Base-by-base conservation (phyloP, 2,113 vertebrate species). In the Hypocryptadius cinnamomeus region DNA sequence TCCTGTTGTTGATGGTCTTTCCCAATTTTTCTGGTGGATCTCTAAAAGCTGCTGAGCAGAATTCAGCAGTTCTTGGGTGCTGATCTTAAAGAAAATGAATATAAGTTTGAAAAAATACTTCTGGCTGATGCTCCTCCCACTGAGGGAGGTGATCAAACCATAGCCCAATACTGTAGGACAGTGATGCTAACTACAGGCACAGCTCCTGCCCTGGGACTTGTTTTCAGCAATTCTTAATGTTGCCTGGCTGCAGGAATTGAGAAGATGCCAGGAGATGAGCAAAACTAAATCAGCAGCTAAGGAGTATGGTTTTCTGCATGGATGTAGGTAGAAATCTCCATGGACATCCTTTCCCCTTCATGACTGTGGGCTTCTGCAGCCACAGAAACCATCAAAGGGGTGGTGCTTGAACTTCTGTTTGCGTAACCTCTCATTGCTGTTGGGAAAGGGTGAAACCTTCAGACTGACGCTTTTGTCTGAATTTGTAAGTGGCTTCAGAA, bases 401-500 rank as follows among this genome's bases (percentile, higher is more conserved):
- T 10, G 25, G 2, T 10, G 9, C 44, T 66, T 76, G 28, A 13
- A 5, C 54, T 79, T 54, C 39, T 13, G 28, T 78, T 93, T 60
- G 73, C 28, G 33, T 60, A 71, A 64, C 64, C 60, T 77, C 56
- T 87, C 27, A 3, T 14, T 74, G 40, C 73, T 78, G 35, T 50
- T 20, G 19, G 68, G 63, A 88, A n/a, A 80, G 54, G 23, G 15
- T 24, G 35, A 88, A 92, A 81, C 48, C 51, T 64, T 81, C 22
- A 57, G 69, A 64, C 78, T 84, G n/a, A 45, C 18, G 70, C 64
- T 85, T 95, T 93, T 82, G 70, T 93, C 63, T 72, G 63, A 82
- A 33, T 90, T 94, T 37, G 10, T 66, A 74, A 90, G 44, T 79
- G 68, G 42, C 50, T 96, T 92, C 80, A 69, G 80, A 89, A 96